Evolutionary conservation across 2,113 vertebrate species (phyloP), one percentile per base, ranked within the genome.

Genomic region (Erpornis zantholeuca): DNA sequence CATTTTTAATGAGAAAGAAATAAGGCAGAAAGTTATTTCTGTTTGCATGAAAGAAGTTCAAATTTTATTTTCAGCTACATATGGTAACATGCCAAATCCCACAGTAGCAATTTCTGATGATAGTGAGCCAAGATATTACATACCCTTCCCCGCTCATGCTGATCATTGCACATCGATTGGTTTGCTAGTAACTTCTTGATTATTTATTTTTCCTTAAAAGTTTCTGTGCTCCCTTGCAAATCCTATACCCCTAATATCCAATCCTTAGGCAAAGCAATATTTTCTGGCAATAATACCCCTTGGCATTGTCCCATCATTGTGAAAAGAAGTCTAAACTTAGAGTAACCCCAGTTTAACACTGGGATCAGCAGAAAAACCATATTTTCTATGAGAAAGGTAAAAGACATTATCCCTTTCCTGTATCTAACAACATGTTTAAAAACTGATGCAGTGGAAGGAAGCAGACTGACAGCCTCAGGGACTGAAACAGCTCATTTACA

Each of bases 1-100:
- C 60, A 64, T 71, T 92, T 73, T 81, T 64, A 76, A 91, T 92
- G 53, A 77, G 59, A 73, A 96, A 94, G 92, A 94, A 92, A 90
- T 65, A 93, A 53, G 33, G 79, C 64, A 85, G 82, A 75, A 94
- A 73, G 45, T 71, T 93, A 54, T 54, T 96, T 94, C 73, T 95
- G 64, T 59, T 92, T 92, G n/a, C 68, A 72, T 42, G 63, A 88
- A 84, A 79, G 72, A 94, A 89, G 71, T 73, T 77, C 70, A 66
- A 40, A 89, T 87, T 90, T 87, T 40, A 63, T 88, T 66, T 85
- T 88, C 65, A 92, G 87, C 75, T 96, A 69, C 86, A 90, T 94
- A 72, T 64, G 86, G 70, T 88, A 97, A 83, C 59, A 75, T 3
- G 35, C 56, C 36, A 84, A 50, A 75, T 92, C 94, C 92, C 88